phyloP scores from a whole-genome alignment of 1,140 invertebrate genomes.

The Arctopsyche grandis region DNA sequence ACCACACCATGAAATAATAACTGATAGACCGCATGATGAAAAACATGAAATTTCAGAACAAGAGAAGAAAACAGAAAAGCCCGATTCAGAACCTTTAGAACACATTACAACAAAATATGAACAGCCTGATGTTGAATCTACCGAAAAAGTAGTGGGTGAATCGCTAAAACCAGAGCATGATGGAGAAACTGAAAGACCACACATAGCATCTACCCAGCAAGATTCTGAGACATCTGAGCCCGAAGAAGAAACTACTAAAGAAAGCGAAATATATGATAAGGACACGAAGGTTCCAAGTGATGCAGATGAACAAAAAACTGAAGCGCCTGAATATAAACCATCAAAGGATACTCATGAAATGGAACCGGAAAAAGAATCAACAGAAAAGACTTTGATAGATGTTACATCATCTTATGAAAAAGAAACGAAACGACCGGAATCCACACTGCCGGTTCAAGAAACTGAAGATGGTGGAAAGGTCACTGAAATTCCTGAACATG shows the following conservation, averaged over 20 bases:
- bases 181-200: not conserved
- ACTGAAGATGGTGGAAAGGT: not conserved
- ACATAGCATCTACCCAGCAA: not conserved
- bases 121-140: too few relatives aligned
- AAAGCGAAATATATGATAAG: not conserved
- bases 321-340: slow-evolving; percentile 7
- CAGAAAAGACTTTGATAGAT: too few relatives aligned
- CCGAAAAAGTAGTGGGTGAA: not conserved
- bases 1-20: not conserved
- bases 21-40: not conserved
- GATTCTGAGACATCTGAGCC: slow-evolving; percentile 2
- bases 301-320: slow-evolving; percentile 30
- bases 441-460: not conserved
- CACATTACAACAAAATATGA: not conserved
- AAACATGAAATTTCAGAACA: not conserved
- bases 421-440: slow-evolving; percentile 22
- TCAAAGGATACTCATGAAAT: not conserved
- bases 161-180: slow-evolving; percentile 8
- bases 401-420: not conserved
- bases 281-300: not conserved
- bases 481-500: slow-evolving; percentile 20
- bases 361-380: too few relatives aligned
- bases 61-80: not conserved
- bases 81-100: not conserved
- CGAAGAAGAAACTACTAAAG: slow-evolving; percentile 9